Conservation (phyloP, 2,888 invertebrate species). For the Resseliella maxima region DNA sequence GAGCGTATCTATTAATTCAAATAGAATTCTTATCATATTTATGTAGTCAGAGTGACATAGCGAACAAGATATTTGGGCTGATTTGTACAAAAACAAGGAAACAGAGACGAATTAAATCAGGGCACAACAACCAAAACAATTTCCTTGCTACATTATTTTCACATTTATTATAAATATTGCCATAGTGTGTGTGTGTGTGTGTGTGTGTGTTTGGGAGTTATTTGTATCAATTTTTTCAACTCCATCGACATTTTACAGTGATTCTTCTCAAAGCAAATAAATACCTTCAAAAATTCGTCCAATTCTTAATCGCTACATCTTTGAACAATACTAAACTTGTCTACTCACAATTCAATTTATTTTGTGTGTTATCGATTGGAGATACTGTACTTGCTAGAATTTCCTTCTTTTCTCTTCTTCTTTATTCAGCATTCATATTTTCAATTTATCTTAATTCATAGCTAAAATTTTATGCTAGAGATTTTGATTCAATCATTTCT, state of each 20-base stretch:
- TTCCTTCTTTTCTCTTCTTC: background rate
- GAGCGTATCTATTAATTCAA: background rate
- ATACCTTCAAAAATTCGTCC: background rate
- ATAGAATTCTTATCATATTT: background rate
- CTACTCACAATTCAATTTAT: background rate
- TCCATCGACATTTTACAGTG: background rate
- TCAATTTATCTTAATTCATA: constrained; percentile 6
- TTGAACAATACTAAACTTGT: constrained; percentile 14
- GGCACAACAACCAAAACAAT: background rate
- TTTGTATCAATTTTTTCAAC: too few species aligned
- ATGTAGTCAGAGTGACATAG: background rate
- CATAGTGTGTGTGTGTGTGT: too few species aligned
- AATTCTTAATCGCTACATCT: constrained; percentile 5
- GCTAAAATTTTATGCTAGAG: constrained; percentile 9
- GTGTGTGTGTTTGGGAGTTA: too few species aligned
- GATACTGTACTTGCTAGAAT: background rate
- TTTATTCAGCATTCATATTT: background rate
- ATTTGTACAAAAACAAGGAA: constrained; percentile 28
- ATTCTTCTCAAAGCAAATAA: constrained; percentile 10
- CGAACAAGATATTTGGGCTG: background rate
- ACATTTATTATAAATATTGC: constrained; percentile 42
- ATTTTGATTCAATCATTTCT: constrained; percentile 51
- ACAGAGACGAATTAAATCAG: background rate
- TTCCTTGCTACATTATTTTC: background rate
- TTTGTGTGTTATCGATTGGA: background rate